Evolutionary conservation across 2,113 vertebrate genomes (phyloP).

Genomic region (Channa argus): DNA sequence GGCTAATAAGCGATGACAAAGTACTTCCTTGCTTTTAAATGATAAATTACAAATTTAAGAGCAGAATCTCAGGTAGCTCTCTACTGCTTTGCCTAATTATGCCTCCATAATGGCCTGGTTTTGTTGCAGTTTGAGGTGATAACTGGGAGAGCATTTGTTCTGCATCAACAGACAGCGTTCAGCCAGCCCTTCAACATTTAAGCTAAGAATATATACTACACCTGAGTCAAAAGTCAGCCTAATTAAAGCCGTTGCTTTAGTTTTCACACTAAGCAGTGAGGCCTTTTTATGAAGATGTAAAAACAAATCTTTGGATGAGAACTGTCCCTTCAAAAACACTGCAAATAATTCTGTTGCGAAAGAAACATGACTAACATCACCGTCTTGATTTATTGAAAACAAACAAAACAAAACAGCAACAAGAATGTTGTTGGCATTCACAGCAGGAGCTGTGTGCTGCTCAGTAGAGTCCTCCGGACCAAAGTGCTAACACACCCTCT

Average conservation of each 20-base stretch:
- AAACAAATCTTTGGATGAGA: not conserved
- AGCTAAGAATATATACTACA: not conserved
- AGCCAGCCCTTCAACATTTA: not conserved
- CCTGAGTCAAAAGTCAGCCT: not conserved
- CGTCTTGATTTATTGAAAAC: not conserved
- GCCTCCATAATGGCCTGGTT: not conserved
- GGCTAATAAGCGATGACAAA: not conserved
- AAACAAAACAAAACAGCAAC: not conserved
- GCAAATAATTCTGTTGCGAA: not conserved
- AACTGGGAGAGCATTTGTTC: not conserved
- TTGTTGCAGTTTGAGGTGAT: not conserved
- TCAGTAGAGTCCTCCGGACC: conserved; percentile 5
- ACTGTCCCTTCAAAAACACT: not conserved
- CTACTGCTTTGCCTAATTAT: not conserved
- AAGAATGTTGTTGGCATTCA: not conserved
- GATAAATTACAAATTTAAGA: not conserved
- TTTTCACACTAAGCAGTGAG: not conserved
- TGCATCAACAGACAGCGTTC: not conserved
- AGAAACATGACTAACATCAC: not conserved
- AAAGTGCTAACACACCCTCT: conserved; percentile 7
- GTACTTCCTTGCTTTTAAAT: not conserved
- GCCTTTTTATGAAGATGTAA: not conserved
- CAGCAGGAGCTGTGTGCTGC: not conserved
- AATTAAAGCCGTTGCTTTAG: not conserved
- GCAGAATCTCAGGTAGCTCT: not conserved